Evolutionary conservation across 2,888 invertebrate genomes (phyloP), one percentile per base, ranked within the genome.

Genomic region (Onthophagus sagittarius): DNA sequence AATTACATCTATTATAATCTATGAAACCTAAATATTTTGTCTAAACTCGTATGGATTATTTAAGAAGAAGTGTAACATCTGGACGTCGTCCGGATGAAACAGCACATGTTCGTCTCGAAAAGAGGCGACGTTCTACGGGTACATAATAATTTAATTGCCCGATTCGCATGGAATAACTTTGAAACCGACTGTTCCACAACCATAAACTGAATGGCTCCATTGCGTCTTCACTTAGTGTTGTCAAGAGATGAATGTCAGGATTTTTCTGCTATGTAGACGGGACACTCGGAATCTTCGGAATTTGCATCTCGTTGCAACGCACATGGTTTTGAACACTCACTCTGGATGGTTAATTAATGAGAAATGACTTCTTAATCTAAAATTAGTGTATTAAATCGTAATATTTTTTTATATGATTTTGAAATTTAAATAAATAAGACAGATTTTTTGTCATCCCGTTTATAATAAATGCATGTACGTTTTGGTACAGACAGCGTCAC

Each of bases 61-160:
- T 53, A 11, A 53, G 39, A 11, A 53, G 39, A 53, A 53, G 39
- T 53, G 39, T 7, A 53, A 53, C 39, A 53, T 53, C 39, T 53
- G 39, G 39, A 53, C 39, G 39, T 23, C 23, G 23, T 53, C 39
- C 39, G 39, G 39, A 53, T 11, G 39, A 53, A 9, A 7, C 23
- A 23, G 23, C 39, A 53, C 39, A 53, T 53, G 39, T 53, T 53
- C 39, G 39, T 53, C 39, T 53, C 39, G 39, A 23, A 23, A 23
- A 23, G 23, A 23, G 23, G 23, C 23, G 23, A 23, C 23, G 23
- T 23, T 23, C 23, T 23, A 23, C 23, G 23, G 23, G 39, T 53
- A 53, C 65, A 67, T 71, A 62, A 73, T 71, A 67, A 71, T 73
- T 73, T 73, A 65, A 71, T 53, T 73, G 71, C 75, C 70, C 71